Evolutionary conservation across 1,140 invertebrate species (phyloP).

Genomic region (Riptortus pedestris): DNA sequence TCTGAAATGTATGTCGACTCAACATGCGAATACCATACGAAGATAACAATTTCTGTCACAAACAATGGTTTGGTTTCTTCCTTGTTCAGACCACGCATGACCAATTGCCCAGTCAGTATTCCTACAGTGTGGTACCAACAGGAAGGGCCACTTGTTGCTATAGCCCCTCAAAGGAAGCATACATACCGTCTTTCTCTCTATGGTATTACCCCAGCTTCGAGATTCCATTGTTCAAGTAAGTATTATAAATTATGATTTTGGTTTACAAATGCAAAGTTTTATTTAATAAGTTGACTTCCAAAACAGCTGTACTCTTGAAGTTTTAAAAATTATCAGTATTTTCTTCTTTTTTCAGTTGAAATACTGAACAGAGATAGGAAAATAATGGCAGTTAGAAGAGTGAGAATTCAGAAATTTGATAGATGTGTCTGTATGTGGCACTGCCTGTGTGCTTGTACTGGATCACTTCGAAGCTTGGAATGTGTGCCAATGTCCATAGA

Average conservation of each 20-base stretch:
- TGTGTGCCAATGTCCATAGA: not conserved
- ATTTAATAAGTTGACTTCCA: too few relatives aligned
- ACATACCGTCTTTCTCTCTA: not conserved
- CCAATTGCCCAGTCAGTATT: not conserved
- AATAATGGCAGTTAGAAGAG: not conserved
- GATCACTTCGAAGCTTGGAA: not conserved
- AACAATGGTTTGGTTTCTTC: constrained; percentile 35
- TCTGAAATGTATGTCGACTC: constrained; percentile 40
- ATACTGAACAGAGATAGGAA: not conserved
- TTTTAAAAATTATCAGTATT: too few relatives aligned
- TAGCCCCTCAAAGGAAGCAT: not conserved
- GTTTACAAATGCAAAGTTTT: too few relatives aligned
- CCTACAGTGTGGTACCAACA: not conserved
- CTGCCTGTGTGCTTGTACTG: not conserved
- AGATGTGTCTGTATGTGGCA: not conserved
- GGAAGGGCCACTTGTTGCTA: not conserved
- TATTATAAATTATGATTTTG: too few relatives aligned
- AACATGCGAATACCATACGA: constrained; percentile 36
- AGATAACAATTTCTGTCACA: constrained; percentile 38
- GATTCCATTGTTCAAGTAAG: not conserved
- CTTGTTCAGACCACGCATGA: not conserved
- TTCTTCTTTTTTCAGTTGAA: too few relatives aligned
- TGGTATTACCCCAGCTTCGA: not conserved
- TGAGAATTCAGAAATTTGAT: not conserved
- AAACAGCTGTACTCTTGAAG: too few relatives aligned